These are phyloP conservation scores for Crambe crambe DNA, from an alignment of 37 sponge, comb jelly and placozoan species.

Conservation along the genomic window DNA sequence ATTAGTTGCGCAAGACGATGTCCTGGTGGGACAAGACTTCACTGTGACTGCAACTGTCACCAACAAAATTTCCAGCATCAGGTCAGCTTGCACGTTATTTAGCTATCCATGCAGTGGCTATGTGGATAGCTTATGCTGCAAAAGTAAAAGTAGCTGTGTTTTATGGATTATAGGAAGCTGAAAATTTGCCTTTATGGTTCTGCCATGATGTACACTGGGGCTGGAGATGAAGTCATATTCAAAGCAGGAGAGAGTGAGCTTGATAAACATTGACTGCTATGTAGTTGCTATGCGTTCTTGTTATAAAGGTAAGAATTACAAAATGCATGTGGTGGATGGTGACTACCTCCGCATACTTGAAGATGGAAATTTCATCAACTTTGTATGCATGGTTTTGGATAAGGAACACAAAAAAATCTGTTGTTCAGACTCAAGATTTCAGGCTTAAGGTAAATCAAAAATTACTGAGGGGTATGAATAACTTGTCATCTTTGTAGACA, in stretches of 20 bases:
- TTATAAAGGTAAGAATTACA: constrained; percentile 7
- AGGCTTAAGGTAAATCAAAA: constrained; percentile 32
- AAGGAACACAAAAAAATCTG: constrained; percentile 16
- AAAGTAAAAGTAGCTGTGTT: not conserved
- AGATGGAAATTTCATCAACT: constrained; percentile 47
- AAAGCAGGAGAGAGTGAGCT: constrained; percentile 10
- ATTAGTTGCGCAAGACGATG: constrained; percentile 18
- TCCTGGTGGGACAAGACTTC: constrained; percentile 37
- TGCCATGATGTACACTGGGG: constrained; percentile 36
- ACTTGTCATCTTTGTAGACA: constrained; percentile 18
- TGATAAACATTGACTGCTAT: too few species aligned
- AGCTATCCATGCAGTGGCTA: not conserved
- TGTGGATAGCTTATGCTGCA: not conserved
- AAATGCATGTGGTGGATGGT: not conserved
- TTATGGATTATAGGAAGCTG: not conserved
- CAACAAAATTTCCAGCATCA: constrained; percentile 14
- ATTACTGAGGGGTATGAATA: too few species aligned
- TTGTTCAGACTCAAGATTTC: constrained; percentile 8
- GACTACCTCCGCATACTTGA: constrained; percentile 52
- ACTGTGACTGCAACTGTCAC: constrained; percentile 27
- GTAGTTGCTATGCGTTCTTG: not conserved
- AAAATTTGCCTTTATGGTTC: constrained; percentile 5
- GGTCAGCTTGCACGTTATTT: not conserved
- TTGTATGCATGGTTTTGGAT: constrained; percentile 45
- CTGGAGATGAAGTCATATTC: not conserved